These are phyloP conservation scores for Andinoacara biseriatus DNA, from an alignment of 2,113 vertebrate genomes.

Conservation along the genomic window DNA sequence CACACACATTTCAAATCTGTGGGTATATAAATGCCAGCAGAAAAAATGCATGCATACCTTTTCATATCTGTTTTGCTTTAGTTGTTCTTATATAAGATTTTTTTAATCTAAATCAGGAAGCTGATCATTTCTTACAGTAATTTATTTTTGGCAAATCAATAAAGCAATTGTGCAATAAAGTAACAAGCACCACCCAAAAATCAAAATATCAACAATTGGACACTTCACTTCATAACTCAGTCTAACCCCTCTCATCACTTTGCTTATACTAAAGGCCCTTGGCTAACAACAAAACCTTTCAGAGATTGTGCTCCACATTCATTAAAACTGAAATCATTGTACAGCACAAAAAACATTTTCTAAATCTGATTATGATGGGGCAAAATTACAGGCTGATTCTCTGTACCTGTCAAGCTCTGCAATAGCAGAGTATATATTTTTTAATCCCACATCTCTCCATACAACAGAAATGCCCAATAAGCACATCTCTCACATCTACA, in stretches of 20 bases:
- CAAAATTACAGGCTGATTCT: background rate
- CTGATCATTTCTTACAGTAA: background rate
- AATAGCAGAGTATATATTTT: background rate
- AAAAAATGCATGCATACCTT: background rate
- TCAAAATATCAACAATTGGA: background rate
- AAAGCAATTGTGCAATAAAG: background rate
- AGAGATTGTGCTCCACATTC: background rate
- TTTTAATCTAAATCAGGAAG: background rate
- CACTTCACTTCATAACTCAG: background rate
- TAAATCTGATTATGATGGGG: rapidly evolving
- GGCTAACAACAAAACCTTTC: background rate
- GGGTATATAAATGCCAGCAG: background rate
- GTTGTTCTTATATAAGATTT: background rate
- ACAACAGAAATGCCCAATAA: background rate
- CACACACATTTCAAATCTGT: background rate
- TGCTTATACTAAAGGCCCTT: background rate
- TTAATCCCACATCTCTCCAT: too few species aligned
- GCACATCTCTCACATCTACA: background rate
- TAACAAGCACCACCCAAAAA: background rate
- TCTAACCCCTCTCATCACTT: background rate
- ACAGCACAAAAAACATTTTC: background rate
- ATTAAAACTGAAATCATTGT: background rate
- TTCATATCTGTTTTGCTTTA: background rate
- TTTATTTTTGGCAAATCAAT: background rate
- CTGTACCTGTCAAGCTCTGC: background rate